Base-by-base conservation (phyloP, 1,140 invertebrate species). In the Pollicipes pollicipes region DNA sequence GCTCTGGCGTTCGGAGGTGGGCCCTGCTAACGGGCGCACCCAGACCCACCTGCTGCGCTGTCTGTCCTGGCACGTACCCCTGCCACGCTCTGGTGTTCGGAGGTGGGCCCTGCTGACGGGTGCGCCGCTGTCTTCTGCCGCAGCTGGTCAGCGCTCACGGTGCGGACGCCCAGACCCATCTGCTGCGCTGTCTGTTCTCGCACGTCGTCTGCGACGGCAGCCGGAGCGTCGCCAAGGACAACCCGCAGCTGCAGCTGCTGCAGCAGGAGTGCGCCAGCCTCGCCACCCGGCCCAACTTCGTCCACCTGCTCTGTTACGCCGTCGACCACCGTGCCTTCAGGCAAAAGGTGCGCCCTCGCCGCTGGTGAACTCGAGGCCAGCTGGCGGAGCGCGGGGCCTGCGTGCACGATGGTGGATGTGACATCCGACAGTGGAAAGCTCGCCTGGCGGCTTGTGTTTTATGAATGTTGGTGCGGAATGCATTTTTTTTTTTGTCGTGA, bases 1-100 rank as follows among this genome's bases (percentile, higher is more conserved):
- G n/a, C n/a, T n/a, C n/a, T n/a, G n/a, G n/a, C n/a, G n/a, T n/a
- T n/a, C n/a, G n/a, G n/a, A n/a, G n/a, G n/a, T n/a, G n/a, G n/a
- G n/a, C n/a, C n/a, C n/a, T n/a, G n/a, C n/a, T n/a, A n/a, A n/a
- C n/a, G n/a, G n/a, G n/a, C n/a, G n/a, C n/a, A n/a, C 89, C 81
- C 89, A 92, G 82, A 85, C 89, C 83, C 90, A 92, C 84, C 85
- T 90, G 79, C 85, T 91, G 81, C 88, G 89, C 82, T 90, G 88
- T 83, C 86, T 93, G 79, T 90, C 91, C 82, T 90, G 89, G 76
- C 79, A 82, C 77, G 80, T 86, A n/a, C n/a, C n/a, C n/a, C n/a
- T n/a, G n/a, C n/a, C n/a, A n/a, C n/a, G n/a, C n/a, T n/a, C n/a
- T n/a, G n/a, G n/a, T n/a, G n/a, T n/a, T n/a, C n/a, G n/a, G n/a